Evolutionary conservation across 2,888 invertebrate species (phyloP), one percentile per base, ranked within the genome.

Genomic region (Hemicrepidius hirtus): DNA sequence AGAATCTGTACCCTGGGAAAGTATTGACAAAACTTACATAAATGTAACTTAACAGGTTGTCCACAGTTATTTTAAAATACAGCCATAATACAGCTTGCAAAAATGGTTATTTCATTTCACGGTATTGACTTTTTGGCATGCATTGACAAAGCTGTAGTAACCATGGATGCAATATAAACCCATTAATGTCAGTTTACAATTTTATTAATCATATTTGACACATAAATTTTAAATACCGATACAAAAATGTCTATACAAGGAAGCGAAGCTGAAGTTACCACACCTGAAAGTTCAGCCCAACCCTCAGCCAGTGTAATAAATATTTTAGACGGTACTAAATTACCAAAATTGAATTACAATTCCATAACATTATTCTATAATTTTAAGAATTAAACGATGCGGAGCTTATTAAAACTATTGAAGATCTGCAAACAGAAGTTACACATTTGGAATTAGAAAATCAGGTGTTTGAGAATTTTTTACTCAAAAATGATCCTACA

Each of bases 381-480:
- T 37, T 76, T 73, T 49, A 53, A 80, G 82, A 77, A 35, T 71
- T 82, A 41, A 50, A 57, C 5, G 77, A 81, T 63, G 76, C 74
- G 10, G 80, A 80, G 16, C 68, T 83, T 1, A 41, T 79, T 6
- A 70, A 55, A 49, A 55, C 57, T 0, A 78, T 82, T 13, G 75
- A 79, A 9, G 76, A 77, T 0, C 60, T 82, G 6, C 71, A 77
- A 37, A 67, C 44, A 18, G 79, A 80, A 41, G 49, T 74, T 1
- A 73, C 67, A 59, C 76, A 81, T 73, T 46, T 80, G 16, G 74
- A 76, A 13, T 55, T 80, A n/a, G 83, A 83, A 76, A 83, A 82
- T 75, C 63, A 75, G 41, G 76, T 83, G 18, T 79, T 81, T 73
- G 76, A 78, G 59, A 70, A 77, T 57, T 80, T 80, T 73, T 67